These are phyloP conservation scores for Trissolcus brochymenae DNA, from an alignment of 2,888 invertebrate genomes.

Conservation along the genomic window DNA sequence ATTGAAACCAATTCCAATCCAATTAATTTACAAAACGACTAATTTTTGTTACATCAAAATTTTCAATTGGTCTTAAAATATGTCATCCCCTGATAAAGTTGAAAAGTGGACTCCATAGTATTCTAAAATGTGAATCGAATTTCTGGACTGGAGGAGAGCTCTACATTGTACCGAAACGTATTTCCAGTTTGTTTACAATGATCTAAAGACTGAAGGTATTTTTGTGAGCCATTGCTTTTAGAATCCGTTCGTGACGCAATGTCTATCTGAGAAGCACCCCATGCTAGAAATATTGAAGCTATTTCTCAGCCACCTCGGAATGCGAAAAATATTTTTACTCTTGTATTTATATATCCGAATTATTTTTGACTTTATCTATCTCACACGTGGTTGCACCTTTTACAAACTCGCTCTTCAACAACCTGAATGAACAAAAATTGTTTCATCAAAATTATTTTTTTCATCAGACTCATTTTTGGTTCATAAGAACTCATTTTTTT, in stretches of 20 bases:
- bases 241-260: slow-evolving; percentile 65
- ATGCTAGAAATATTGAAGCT: slow-evolving; percentile 44
- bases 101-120: background rate
- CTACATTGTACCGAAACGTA: slow-evolving; percentile 19
- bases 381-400: background rate
- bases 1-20: background rate
- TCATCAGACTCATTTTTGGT: too few relatives aligned
- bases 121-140: background rate
- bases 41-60: background rate
- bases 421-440: too few relatives aligned
- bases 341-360: slow-evolving; percentile 4
- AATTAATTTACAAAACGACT: background rate
- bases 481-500: too few relatives aligned
- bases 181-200: slow-evolving; percentile 56
- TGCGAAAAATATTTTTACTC: slow-evolving; percentile 38
- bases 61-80: background rate
- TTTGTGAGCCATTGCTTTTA: slow-evolving; percentile 67
- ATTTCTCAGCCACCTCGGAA: slow-evolving; percentile 21
- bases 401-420: background rate
- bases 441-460: too few relatives aligned
- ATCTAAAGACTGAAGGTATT: slow-evolving; percentile 59
- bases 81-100: too few relatives aligned
- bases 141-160: slow-evolving; percentile 7
- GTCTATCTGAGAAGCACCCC: slow-evolving; percentile 41
- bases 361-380: slow-evolving; percentile 4